Base-by-base conservation (phyloP, 2,797 vertebrate species). In the Takifugu rubripes region DNA sequence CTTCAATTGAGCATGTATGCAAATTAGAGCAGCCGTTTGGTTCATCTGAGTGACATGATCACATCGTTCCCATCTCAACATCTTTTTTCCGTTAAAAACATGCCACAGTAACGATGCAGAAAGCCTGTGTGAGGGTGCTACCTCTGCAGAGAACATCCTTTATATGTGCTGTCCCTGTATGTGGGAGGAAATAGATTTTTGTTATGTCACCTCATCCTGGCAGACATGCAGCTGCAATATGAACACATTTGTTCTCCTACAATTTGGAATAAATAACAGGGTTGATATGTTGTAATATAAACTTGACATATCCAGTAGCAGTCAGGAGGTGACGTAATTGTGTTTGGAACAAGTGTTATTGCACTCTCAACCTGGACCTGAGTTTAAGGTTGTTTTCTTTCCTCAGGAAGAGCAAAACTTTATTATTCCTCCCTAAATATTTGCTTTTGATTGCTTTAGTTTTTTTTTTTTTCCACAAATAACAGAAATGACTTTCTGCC, bases 371-470 rank as follows among this genome's bases (percentile, higher is more conserved):
- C 7, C 44, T 25, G 24, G 59, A 42, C 12, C 6, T 49, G 10
- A 46, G 7, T 15, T 25, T 61, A 12, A 40, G 36, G 36, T 40
- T 40, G 36, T 40, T 40, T 40, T 50, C 29, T 59, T 4, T 0
- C 24, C 44, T 25, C n/a, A 25, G 27, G 17, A 48, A 42, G 26
- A 49, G 15, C 14, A 5, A n/a, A 51, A 49, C 45, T 45, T 60
- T 24, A 74, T 56, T 45, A 51, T 59, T 52, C 11, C 64, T 40
- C 25, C 44, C 5, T n/a, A 61, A 36, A 33, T 25, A 29, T 25
- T 54, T 61, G 33, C 17, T 40, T 54, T 42, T 52, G 55, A 65
- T 33, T 42, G 46, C 21, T 21, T 21, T 21, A 21, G 21, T 21
- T 21, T 21, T 17, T 17, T 21, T 21, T 31, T 40, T 56, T 57